Evolutionary conservation across 2,113 vertebrate genomes (phyloP).

Genomic region (Recurvirostra avosetta): DNA sequence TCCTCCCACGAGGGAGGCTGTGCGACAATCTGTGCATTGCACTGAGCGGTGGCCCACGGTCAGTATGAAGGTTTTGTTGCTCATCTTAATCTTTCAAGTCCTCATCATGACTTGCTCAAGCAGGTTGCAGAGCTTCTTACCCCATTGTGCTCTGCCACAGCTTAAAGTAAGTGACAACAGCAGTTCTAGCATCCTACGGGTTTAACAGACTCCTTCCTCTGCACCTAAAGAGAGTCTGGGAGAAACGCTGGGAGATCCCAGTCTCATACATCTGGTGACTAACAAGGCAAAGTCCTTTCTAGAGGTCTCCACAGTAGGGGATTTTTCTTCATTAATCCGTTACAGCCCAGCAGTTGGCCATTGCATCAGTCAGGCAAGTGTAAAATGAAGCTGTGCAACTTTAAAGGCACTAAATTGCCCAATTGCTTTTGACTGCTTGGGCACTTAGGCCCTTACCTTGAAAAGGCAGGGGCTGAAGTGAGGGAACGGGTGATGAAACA

Average conservation of each 20-base stretch:
- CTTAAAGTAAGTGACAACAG: not conserved
- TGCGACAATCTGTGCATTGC: accelerated
- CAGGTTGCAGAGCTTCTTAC: not conserved
- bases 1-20: not conserved
- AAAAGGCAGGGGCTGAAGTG: not conserved
- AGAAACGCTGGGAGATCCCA: not conserved
- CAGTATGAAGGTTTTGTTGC: not conserved
- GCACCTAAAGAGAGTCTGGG: not conserved
- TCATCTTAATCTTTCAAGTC: not conserved
- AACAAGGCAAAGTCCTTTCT: not conserved
- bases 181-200: accelerated
- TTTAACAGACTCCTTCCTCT: not conserved
- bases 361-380: not conserved
- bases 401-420: not conserved
- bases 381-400: not conserved
- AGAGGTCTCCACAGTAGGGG: not conserved
- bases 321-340: not conserved
- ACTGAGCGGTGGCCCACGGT: accelerated
- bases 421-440: not conserved
- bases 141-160: not conserved
- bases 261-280: not conserved
- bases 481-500: not conserved
- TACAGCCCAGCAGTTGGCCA: no score
- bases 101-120: not conserved
- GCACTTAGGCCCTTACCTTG: not conserved